Percentiles rank a stretch among this genome's conserved stretches.
phyloP scores from a whole-genome alignment of 2,113 vertebrate species.

The Erinaceus europaeus region DNA sequence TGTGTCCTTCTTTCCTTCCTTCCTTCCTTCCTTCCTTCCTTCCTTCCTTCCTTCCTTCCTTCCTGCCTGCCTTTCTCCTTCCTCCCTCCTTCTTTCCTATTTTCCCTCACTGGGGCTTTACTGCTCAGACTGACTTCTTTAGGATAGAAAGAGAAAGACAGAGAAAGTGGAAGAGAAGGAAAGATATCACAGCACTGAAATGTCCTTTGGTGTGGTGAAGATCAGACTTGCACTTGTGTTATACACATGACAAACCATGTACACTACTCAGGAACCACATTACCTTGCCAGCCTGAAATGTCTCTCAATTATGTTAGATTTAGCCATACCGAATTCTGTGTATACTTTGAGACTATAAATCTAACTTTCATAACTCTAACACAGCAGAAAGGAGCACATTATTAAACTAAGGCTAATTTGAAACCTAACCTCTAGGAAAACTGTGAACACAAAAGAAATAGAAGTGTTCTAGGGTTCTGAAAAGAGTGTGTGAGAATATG shows the following conservation, averaged over 20 bases:
- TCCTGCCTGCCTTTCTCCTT: no score
- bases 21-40: no score
- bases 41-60: no score
- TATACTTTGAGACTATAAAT: neutral
- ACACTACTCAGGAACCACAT: neutral
- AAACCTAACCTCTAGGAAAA: neutral
- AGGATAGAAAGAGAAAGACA: no score
- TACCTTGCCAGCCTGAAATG: neutral
- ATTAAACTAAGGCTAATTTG: neutral
- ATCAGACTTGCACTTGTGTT: neutral
- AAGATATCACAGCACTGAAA: no score
- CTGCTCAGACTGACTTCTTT: no score
- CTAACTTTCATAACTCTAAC: neutral
- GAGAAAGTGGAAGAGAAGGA: no score
- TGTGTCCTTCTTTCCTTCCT: no score
- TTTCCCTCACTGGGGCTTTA: no score
- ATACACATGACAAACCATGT: no score
- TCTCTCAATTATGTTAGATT: neutral
- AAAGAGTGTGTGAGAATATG: conserved; percentile 37
- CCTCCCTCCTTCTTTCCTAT: no score
- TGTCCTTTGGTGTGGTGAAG: no score
- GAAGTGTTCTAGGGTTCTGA: conserved; percentile 1
- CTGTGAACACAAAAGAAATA: neutral
- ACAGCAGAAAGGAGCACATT: neutral
- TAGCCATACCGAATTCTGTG: neutral